Evolutionary conservation across 2,797 vertebrate genomes (phyloP), one percentile per base, ranked within the genome.

Genomic region (Eospalax fontanierii): DNA sequence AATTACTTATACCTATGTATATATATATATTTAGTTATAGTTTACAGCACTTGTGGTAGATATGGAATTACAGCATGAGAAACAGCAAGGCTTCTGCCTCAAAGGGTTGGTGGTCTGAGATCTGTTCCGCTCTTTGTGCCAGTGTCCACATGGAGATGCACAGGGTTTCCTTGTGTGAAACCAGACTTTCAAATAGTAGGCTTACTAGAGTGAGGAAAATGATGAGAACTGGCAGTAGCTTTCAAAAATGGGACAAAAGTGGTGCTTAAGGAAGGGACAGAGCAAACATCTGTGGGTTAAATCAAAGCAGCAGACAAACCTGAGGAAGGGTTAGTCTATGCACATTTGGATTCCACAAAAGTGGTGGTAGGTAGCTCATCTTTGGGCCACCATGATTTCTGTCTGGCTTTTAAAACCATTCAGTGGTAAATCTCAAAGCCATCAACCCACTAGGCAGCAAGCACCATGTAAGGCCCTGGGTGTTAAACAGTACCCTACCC

Each of bases 181-280:
- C 26, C 65, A 86, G 75, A 86, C 22, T 81, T 93, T 78, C 82
- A n/a, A 86, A 75, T 65, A 54, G 40, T 35, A 94, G 21, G 61
- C 74, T 93, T 74, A 80, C 33, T 85, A 78, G 50, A 35, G 9
- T 43, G 22, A 90, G 74, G 70, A 81, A 75, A 71, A 65, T 21
- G 93, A 91, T 73, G 61, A 24, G 79, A 95, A 90, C 0, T 63
- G 35, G 54, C 35, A 80, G 46, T 50, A 78, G 26, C 50, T 90
- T 81, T 95, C 66, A 93, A 96, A 93, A 90, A 6, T 73, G 40
- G 38, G 43, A 94, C 74, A 87, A 86, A 91, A 87, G 54, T 28
- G 74, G 63, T 14, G 46, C 43, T 61, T 81, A 61, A 38, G 63
- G 87, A 71, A 76, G 63, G 28, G 6, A 54, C 11, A 57, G 15